Evolutionary conservation across 1,140 invertebrate genomes (phyloP), one percentile per base, ranked within the genome.

Genomic region (Heterodera carotae): DNA sequence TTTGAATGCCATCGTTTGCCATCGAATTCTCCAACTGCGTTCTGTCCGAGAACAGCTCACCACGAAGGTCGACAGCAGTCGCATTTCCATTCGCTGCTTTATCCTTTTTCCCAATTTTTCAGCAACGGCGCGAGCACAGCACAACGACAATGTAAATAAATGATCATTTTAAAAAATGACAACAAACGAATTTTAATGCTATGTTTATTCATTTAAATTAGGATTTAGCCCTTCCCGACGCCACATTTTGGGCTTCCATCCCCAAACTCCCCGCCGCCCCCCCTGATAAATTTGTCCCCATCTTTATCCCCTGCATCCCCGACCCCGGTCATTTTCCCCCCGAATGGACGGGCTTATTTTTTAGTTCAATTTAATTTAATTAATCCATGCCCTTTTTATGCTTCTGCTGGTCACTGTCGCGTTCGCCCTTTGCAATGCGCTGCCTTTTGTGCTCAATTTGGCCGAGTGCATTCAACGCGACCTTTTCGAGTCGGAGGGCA

Each of bases 111-210:
- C 74, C 33, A 25, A 6, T 12, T 2, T 68, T 76, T 36, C 73
- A 86, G 84, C 83, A 85, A 81, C 81, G 81, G 75, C 69, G 84
- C 31, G 84, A 86, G 64, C 83, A 87, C 53, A 82, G 76, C 22
- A 86, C 84, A 31, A 86, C 84, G 27, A 29, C 79, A 34, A 66
- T 66, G 62, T 66, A 31, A 8, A 62, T 8, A 62, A 62, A 62
- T 62, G n/a, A 22, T n/a, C n/a, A n/a, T n/a, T n/a, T n/a, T n/a
- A n/a, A n/a, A n/a, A n/a, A n/a, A n/a, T n/a, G n/a, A n/a, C n/a
- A n/a, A n/a, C n/a, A n/a, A n/a, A n/a, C n/a, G n/a, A n/a, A n/a
- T n/a, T n/a, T n/a, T n/a, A n/a, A n/a, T n/a, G n/a, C n/a, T n/a
- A n/a, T n/a, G n/a, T n/a, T n/a, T n/a, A n/a, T n/a, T n/a, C n/a